Base-by-base conservation (phyloP, 2,888 invertebrate species). In the Diaperis boleti region DNA sequence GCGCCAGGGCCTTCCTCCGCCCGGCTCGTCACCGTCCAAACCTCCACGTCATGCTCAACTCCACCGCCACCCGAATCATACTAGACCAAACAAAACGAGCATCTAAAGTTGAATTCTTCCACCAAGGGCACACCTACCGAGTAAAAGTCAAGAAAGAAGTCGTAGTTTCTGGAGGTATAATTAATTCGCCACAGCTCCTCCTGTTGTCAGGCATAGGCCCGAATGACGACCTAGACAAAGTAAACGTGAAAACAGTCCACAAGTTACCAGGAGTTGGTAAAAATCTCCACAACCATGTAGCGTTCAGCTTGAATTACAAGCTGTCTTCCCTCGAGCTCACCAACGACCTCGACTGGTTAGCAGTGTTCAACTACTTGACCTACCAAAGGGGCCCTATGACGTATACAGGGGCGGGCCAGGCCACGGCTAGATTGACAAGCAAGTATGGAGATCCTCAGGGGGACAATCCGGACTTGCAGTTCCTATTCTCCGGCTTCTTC, bases 231-330 rank as follows among this genome's bases (percentile, higher is more conserved):
- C 78, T 90, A 1, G 79, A 84, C 31, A 80, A 82, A 44, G 83
- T 86, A 50, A 85, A 86, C 55, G 85, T 90, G 17, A 84, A 85
- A 1, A 82, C 86, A 1, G 80, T 87, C 17, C 84, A 85, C 59
- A 84, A 89, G 62, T 78, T 89, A 10, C 88, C 87, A 0, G 39
- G 39, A n/a, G 89, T 89, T 0, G 89, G 89, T 0, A 85, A 86
- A 72, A 89, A 89, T 71, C 78, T 89, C 0, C 88, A 88, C 50
- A 89, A 89, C 73, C 89, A 89, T 69, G 87, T 89, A 0, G 86
- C 88, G 0, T 85, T 86, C 15, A 79, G 78, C 1, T 59, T 89
- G 4, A 80, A 82, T 15, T 88, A 85, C 72, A 82, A 82, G 0
- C 77, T 87, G 67, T 81, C 74, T 3, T 81, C 84, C 55, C 82